phyloP scores from a whole-genome alignment of 2,888 invertebrate genomes.

The Tetragonula carbonaria region DNA sequence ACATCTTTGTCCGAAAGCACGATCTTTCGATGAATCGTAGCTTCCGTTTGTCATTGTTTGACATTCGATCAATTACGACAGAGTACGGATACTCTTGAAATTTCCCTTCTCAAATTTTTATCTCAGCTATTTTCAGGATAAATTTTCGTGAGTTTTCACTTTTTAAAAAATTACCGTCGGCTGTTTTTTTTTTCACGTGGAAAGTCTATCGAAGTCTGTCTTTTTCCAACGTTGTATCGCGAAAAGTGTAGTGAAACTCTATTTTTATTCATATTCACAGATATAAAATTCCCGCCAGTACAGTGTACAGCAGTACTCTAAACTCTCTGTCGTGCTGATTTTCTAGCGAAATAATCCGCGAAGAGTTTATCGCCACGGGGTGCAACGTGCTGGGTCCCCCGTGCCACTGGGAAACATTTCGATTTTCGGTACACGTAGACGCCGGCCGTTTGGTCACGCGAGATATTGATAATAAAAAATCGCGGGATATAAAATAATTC shows the following conservation, averaged over 20 bases:
- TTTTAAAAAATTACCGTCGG: too few species aligned
- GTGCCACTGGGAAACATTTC: slow-evolving; percentile 35
- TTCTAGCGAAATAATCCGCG: background rate
- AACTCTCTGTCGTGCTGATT: background rate
- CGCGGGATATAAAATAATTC: slow-evolving; percentile 83
- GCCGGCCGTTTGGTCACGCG: slow-evolving; percentile 54
- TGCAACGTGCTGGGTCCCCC: background rate
- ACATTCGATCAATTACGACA: background rate
- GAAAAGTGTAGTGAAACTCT: background rate
- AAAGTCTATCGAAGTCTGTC: too few species aligned
- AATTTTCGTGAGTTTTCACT: too few species aligned
- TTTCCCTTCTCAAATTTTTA: too few species aligned
- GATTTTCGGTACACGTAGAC: slow-evolving; percentile 39
- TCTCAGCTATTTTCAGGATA: too few species aligned
- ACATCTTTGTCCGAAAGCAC: background rate
- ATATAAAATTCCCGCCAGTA: too few species aligned
- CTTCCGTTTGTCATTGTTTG: background rate
- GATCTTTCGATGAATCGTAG: background rate
- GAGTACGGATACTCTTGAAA: too few species aligned
- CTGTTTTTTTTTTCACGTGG: too few species aligned
- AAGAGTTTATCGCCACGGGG: slow-evolving; percentile 15
- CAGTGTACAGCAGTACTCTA: too few species aligned
- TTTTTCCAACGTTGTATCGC: background rate
- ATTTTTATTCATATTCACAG: background rate
- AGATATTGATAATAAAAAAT: slow-evolving; percentile 83